These are phyloP conservation scores for Microcebus lehilahytsara DNA, from an alignment of 2,113 vertebrate genomes.

Conservation along the genomic window DNA sequence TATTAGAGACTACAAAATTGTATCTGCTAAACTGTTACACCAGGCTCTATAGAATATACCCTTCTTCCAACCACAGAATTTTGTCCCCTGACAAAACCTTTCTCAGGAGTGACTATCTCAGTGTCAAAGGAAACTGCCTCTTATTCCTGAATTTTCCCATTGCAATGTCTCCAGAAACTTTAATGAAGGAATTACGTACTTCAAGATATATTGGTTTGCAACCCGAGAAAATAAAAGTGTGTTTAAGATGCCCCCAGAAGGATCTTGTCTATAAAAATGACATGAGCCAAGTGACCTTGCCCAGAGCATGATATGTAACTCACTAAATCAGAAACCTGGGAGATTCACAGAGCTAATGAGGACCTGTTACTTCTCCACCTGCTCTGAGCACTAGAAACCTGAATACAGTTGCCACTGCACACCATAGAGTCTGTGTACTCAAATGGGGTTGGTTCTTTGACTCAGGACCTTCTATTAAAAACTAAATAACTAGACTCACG, in stretches of 20 bases:
- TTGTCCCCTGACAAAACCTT: background rate
- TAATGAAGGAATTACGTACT: constrained; percentile 36
- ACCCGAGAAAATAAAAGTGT: constrained; percentile 24
- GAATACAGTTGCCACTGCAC: background rate
- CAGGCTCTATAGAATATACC: background rate
- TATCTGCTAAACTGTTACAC: background rate
- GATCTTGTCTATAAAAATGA: background rate
- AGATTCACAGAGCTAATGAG: background rate
- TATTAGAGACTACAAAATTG: background rate
- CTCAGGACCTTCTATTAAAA: background rate
- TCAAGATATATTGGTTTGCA: constrained; percentile 14
- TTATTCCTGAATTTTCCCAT: background rate
- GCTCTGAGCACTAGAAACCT: background rate
- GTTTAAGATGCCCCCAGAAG: background rate
- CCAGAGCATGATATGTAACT: background rate
- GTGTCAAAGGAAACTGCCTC: background rate
- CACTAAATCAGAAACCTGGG: background rate
- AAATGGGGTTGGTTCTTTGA: background rate
- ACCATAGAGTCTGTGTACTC: background rate
- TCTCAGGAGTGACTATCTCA: background rate
- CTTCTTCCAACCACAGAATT: background rate
- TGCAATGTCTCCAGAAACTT: background rate
- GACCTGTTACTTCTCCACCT: background rate
- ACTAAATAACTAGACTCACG: background rate
- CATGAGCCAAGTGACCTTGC: constrained; percentile 5